Base-by-base conservation (phyloP, 1,140 invertebrate genomes). In the Rhopalosiphum maidis region DNA sequence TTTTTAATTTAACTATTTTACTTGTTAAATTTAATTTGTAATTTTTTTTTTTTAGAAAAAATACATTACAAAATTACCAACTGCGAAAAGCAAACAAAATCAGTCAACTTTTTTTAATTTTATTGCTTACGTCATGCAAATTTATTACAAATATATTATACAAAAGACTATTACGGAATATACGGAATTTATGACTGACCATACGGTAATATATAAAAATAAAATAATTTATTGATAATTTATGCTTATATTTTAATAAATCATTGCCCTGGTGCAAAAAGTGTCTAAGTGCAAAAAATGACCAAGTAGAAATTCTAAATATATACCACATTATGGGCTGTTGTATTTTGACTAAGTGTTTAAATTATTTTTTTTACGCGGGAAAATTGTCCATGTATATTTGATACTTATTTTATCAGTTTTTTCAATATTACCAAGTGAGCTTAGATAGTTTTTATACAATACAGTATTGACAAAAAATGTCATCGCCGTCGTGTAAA, bases 101-200 rank as follows among this genome's bases (percentile, higher is more conserved):
- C 30, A 22, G n/a, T n/a, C 30, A 0, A 30, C 23, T 11, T 93
- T 93, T 93, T 93, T 30, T 43, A 83, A 93, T 41, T 86, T 35
- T 15, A 23, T 93, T 55, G 91, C 91, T 6, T 55, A 41, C 41
- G 85, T 46, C 30, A 93, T 93, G 91, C 35, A 54, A 55, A 41
- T 51, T 4, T 4, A 55, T 15, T 93, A 41, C 15, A 48, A 55
- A 85, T 18, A 86, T 43, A 46, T 41, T 51, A 41, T 93, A 37
- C 22, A 93, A 21, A 93, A 86, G 7, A 55, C n/a, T 8, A 86
- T 85, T 30, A 8, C 15, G 25, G 91, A 55, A 3, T 93, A 41
- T 43, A 93, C 82, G 7, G 25, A 51, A 55, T 54, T 93, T 22
- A 55, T 86, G 82, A 86, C 82, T 55, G 30, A 93, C 35, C 48